Conservation (phyloP, 2,797 vertebrate genomes). For the Perodicticus potto region DNA sequence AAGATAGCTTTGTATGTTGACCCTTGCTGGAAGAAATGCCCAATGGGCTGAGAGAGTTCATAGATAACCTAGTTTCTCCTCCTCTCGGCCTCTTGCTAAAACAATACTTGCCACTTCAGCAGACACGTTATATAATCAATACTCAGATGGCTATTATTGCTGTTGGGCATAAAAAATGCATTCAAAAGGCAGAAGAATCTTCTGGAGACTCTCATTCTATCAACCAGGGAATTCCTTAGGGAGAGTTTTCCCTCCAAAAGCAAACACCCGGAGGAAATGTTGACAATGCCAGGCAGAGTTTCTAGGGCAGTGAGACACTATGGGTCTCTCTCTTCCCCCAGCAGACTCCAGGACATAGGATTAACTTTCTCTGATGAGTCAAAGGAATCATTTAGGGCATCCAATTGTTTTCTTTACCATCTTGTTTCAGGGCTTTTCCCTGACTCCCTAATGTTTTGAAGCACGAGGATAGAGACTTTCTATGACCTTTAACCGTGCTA, state of each 20-base stretch:
- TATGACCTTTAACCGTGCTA: background rate
- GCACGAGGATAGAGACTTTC: background rate
- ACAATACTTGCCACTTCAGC: conserved; percentile 82
- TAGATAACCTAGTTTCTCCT: conserved; percentile 81
- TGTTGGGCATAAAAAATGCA: conserved; percentile 77
- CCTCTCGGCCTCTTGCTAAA: conserved; percentile 69
- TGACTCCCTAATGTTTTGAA: background rate
- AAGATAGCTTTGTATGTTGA: conserved; percentile 72
- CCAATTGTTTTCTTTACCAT: conserved; percentile 33
- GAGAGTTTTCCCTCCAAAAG: conserved; percentile 59
- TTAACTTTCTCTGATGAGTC: background rate
- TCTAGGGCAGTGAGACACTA: background rate
- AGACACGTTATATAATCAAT: conserved; percentile 85
- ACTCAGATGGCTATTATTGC: conserved; percentile 81
- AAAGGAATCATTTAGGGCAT: conserved; percentile 11
- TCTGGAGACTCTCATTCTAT: conserved; percentile 70
- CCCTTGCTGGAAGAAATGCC: conserved; percentile 77
- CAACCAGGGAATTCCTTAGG: conserved; percentile 53
- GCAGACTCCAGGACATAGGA: background rate
- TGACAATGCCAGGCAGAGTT: conserved; percentile 52
- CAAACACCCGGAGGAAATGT: conserved; percentile 68
- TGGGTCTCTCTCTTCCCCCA: background rate
- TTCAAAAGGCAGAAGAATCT: conserved; percentile 72
- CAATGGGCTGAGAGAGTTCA: conserved; percentile 70
- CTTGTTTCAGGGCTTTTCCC: conserved; percentile 12